Base-by-base conservation (phyloP, 1,140 invertebrate genomes). In the Psilanteris sp. region DNA sequence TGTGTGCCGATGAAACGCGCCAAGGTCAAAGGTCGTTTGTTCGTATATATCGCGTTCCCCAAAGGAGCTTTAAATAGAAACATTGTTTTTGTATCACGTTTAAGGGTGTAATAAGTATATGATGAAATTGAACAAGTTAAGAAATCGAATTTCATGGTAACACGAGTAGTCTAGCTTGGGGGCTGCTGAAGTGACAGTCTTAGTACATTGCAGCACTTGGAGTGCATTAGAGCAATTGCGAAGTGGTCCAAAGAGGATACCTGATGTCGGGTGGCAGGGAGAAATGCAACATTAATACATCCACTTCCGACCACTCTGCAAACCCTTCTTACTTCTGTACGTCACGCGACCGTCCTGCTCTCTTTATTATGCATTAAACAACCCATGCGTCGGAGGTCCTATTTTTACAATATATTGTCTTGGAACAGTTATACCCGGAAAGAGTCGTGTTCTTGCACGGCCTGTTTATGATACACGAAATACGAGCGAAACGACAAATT, bases 231-330 rank as follows among this genome's bases (percentile, higher is more conserved):
- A 80, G 81, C 79, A 82, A 80, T 82, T 82, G 79, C 77, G 68
- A 73, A 82, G 77, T 80, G 79, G 81, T 74, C 79, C 76, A 79
- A 80, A 80, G 79, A 81, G 79, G 79, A 79, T 79, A 77, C 73
- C 75, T 77, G 74, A 82, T 79, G 79, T 80, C 64, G 75, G 75
- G 48, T 74, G 77, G 78, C 61, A 72, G 50, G 66, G 76, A 73
- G 76, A 77, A 76, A 82, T 82, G 72, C 78, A 81, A 82, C 79
- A 82, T 81, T 82, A 79, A 82, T 82, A 81, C 79, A 79, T 57
- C 76, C 76, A 75, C 75, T 74, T 68, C 66, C 55, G 66, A 68
- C 62, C 70, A 66, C 66, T 78, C 66, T 64, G 52, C 67, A 75
- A 66, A 77, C 67, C 74, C 67, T 78, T 79, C 68, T 68, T 75